A percentile compares a stretch with the other conserved stretches of the same genome.
These are phyloP conservation scores for Agonopterix subpropinquella DNA, from an alignment of 2,888 invertebrate genomes.

Conservation along the genomic window DNA sequence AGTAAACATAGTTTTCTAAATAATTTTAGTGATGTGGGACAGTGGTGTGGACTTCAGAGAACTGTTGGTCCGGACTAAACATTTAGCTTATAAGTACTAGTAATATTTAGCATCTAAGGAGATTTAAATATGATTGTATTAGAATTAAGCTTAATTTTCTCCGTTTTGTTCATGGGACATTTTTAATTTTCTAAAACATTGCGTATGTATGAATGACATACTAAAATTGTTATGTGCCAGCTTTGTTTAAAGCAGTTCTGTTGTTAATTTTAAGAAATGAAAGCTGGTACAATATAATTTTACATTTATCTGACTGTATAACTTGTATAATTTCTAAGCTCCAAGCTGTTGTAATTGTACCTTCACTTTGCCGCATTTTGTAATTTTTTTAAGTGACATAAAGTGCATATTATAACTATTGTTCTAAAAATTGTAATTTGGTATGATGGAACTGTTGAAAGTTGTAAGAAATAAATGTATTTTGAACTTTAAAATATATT, in stretches of 20 bases:
- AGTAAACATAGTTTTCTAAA: slow-evolving; percentile 54
- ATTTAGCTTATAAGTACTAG: slow-evolving; percentile 59
- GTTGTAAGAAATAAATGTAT: slow-evolving; percentile 65
- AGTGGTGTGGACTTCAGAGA: slow-evolving; percentile 50
- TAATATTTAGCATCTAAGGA: slow-evolving; percentile 58
- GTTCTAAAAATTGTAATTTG: slow-evolving; percentile 63
- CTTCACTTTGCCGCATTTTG: slow-evolving; percentile 47
- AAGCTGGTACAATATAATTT: slow-evolving; percentile 40
- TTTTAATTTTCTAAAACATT: slow-evolving; percentile 47
- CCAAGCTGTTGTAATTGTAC: slow-evolving; percentile 50
- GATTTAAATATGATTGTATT: slow-evolving; percentile 66
- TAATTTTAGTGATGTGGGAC: slow-evolving; percentile 52
- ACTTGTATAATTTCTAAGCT: slow-evolving; percentile 22
- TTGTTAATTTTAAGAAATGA: background rate
- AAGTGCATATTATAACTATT: slow-evolving; percentile 36
- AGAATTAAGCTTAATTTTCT: slow-evolving; percentile 64
- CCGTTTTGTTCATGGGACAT: slow-evolving; percentile 49
- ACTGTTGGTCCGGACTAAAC: slow-evolving; percentile 63
- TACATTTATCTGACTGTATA: slow-evolving; percentile 9
- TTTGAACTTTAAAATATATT: slow-evolving; percentile 73
- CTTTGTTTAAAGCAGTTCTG: slow-evolving; percentile 12
- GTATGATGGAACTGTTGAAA: slow-evolving; percentile 68
- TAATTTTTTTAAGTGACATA: slow-evolving; percentile 55
- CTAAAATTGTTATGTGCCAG: slow-evolving; percentile 36
- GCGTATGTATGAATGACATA: slow-evolving; percentile 16